Conservation (phyloP, 2,113 vertebrate genomes). For the Nothocercus nigrocapillus region DNA sequence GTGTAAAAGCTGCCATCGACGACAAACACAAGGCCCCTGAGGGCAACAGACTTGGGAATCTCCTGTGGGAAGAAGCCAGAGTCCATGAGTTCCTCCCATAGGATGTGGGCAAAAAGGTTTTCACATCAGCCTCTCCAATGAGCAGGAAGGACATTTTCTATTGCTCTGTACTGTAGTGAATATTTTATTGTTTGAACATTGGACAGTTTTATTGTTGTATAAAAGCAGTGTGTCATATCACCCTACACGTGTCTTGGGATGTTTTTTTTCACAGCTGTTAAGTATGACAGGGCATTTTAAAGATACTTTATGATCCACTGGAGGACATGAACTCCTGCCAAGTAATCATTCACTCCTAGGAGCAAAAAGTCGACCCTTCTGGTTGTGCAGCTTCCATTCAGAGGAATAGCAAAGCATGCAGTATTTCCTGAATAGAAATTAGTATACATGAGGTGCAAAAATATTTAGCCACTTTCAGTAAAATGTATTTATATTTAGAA, state of each 20-base stretch:
- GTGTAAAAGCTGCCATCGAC: background rate
- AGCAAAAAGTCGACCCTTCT: background rate
- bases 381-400: background rate
- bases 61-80: background rate
- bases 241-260: background rate
- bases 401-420: conserved; percentile 11
- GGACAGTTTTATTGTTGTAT: conserved; percentile 22
- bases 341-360: background rate
- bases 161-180: conserved; percentile 12
- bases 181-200: conserved; percentile 55
- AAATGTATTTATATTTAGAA: background rate
- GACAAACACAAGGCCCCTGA: background rate
- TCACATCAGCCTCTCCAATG: background rate
- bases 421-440: background rate
- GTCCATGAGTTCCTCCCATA: background rate
- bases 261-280: background rate
- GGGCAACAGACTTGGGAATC: background rate
- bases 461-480: background rate
- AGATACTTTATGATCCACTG: background rate
- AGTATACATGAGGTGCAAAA: background rate
- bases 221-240: background rate
- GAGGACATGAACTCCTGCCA: conserved; percentile 12
- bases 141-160: background rate
- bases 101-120: background rate
- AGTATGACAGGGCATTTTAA: background rate